Base-by-base conservation (phyloP, 2,797 vertebrate genomes). In the Sebastes iracundus region DNA sequence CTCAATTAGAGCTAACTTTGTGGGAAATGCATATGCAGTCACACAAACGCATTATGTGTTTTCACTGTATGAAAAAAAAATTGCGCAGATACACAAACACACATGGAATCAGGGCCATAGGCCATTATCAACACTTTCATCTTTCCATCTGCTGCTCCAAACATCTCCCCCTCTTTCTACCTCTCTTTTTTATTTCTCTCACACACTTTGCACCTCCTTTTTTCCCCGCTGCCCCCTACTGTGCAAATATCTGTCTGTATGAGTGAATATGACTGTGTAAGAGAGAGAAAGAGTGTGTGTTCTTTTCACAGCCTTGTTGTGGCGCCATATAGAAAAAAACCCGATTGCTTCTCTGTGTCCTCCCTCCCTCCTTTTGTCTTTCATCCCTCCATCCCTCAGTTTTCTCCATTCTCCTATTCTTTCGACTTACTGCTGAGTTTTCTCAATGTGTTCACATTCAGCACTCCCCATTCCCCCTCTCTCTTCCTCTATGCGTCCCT, bases 71-170 rank as follows among this genome's bases (percentile, higher is more conserved):
- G 61, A 72, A 72, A 59, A 63, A 63, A 46, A 81, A 53, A 71
- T 3, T 58, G 28, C 35, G n/a, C 25, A 65, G n/a, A 52, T 18
- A 64, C 12, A 59, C 73, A 64, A 28, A 79, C 72, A 66, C 75
- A 79, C 23, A 61, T n/a, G 35, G 4, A 80, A 61, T 23, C 66
- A 55, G 63, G 79, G 75, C 82, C 87, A 90, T 71, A 84, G 84
- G 88, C 86, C 81, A 83, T 56, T 70, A 90, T 90, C 79, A 77
- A 59, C 78, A 63, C 79, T 89, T 87, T 86, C 56, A 88, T 88
- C 82, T 90, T 73, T 90, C 82, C 84, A 82, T 90, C 88, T 93
- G 87, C 81, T 87, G 38, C 84, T 84, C 64, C 14, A 65, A 78
- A 75, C 55, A 30, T 65, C 74, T 62, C 38, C 74, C 62, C 80